These are phyloP conservation scores for Grammomys surdaster DNA, from an alignment of 2,113 vertebrate genomes.

Conservation along the genomic window DNA sequence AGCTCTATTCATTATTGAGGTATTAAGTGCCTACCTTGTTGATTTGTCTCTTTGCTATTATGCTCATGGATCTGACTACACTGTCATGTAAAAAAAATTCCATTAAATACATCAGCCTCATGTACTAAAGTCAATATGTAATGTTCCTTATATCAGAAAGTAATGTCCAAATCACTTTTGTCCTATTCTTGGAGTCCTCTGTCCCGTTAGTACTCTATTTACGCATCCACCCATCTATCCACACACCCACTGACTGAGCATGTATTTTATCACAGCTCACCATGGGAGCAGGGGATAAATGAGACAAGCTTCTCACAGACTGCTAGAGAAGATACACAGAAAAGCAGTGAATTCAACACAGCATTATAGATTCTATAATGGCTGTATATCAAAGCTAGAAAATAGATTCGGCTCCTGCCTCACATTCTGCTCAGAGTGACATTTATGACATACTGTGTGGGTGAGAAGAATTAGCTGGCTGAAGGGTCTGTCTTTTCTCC, in stretches of 20 bases:
- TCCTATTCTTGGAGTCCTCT: background rate
- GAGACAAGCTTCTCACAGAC: background rate
- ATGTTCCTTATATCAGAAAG: slow-evolving; percentile 40
- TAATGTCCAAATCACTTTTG: background rate
- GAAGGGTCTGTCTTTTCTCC: background rate
- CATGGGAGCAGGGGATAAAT: background rate
- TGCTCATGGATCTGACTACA: background rate
- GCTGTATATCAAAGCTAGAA: slow-evolving; percentile 55
- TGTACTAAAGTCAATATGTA: background rate
- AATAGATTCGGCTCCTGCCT: background rate
- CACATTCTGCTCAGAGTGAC: background rate
- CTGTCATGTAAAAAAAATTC: background rate
- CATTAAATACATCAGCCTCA: slow-evolving; percentile 2
- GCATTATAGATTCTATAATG: slow-evolving; percentile 48
- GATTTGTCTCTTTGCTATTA: background rate
- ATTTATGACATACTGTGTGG: background rate
- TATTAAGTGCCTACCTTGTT: background rate
- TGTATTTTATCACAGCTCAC: background rate
- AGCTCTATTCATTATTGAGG: background rate
- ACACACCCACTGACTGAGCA: background rate
- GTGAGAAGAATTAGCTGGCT: background rate
- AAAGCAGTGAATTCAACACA: slow-evolving; percentile 46
- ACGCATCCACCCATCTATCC: background rate
- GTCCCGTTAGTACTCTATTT: background rate
- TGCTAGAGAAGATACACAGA: slow-evolving; percentile 45